Conservation (phyloP, 2,888 invertebrate genomes). For the Perdita meconis region DNA sequence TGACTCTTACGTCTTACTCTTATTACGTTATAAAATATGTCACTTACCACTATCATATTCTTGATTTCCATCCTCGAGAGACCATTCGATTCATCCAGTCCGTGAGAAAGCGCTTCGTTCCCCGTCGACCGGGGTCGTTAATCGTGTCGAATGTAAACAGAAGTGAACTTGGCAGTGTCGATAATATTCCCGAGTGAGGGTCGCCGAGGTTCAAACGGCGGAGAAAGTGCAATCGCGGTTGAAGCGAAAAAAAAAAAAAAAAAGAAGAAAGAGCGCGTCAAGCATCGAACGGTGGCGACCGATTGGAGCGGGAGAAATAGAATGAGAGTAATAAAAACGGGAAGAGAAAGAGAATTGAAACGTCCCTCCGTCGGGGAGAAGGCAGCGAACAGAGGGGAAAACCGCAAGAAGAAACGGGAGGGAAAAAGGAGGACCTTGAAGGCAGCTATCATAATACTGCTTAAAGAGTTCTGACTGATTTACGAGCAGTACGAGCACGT, state of each 20-base stretch:
- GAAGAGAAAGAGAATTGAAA: conserved; percentile 9
- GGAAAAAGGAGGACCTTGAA: conserved; percentile 22
- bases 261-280: conserved; percentile 14
- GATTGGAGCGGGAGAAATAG: conserved; percentile 20
- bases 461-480: conserved; percentile 64
- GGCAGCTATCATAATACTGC: conserved; percentile 43
- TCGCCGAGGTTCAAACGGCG: conserved; percentile 61
- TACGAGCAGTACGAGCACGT: conserved; percentile 62
- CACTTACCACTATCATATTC: too few species aligned
- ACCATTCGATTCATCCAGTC: too few species aligned
- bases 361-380: conserved; percentile 12
- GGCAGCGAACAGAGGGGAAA: not conserved
- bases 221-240: conserved; percentile 56
- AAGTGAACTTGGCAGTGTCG: conserved; percentile 69
- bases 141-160: conserved; percentile 64
- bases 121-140: conserved; percentile 23
- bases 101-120: conserved; percentile 18
- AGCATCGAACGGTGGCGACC: conserved; percentile 3
- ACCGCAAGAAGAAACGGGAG: conserved; percentile 17
- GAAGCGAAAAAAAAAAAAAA: conserved; percentile 21
- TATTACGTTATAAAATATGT: too few species aligned
- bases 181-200: conserved; percentile 64
- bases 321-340: too few species aligned
- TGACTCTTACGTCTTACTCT: too few species aligned
- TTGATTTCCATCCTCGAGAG: too few species aligned